These are phyloP conservation scores for Euphonia xanthogaster DNA, from an alignment of 2,797 vertebrate genomes.

Conservation along the genomic window DNA sequence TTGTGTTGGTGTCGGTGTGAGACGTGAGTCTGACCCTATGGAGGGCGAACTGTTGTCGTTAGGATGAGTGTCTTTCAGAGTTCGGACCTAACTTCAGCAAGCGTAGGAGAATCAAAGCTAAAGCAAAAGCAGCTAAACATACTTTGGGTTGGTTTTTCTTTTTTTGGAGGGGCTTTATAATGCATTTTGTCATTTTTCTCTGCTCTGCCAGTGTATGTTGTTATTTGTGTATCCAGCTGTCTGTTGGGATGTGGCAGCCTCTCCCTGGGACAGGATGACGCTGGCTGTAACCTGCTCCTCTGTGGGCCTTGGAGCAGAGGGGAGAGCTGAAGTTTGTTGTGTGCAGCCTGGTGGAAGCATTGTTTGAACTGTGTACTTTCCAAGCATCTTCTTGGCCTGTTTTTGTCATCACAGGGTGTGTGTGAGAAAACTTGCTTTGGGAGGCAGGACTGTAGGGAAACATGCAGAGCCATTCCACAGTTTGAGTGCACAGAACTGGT, in stretches of 20 bases:
- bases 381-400: neutral
- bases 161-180: accelerated
- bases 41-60: neutral
- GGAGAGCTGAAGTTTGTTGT: neutral
- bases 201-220: neutral
- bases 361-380: neutral
- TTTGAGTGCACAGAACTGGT: neutral
- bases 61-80: neutral
- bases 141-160: accelerated
- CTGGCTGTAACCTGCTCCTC: neutral
- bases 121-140: accelerated
- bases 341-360: neutral
- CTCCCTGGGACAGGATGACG: neutral
- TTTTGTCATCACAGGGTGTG: neutral
- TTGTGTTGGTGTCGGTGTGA: neutral
- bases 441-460: neutral
- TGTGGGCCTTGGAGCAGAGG: neutral
- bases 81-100: neutral
- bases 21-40: neutral
- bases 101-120: neutral
- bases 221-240: neutral
- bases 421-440: neutral
- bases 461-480: neutral
- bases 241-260: neutral
- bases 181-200: accelerated